A percentile compares a stretch with the other conserved stretches of the same genome.
Evolutionary conservation across 2,797 vertebrate genomes (phyloP).

Genomic region (Hozukius guyotensis): DNA sequence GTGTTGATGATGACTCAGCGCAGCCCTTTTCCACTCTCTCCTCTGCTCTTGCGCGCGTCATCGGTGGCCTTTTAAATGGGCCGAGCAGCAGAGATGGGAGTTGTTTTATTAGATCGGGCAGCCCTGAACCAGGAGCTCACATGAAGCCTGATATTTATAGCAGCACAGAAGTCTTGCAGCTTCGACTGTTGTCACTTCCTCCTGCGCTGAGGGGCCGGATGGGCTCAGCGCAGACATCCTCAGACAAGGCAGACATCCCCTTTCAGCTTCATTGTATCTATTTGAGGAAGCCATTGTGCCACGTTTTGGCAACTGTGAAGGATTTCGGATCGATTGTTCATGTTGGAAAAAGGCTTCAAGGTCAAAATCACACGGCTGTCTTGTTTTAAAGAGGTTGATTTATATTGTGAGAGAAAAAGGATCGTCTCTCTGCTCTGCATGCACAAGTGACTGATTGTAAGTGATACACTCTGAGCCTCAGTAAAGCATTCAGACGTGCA

Average conservation of each 20-base stretch:
- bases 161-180: slow-evolving; percentile 27
- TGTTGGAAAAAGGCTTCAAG: slow-evolving; percentile 36
- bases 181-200: slow-evolving; percentile 57
- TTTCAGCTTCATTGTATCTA: slow-evolving; percentile 63
- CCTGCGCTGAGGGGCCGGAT: slow-evolving; percentile 43
- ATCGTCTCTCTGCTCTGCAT: slow-evolving; percentile 38
- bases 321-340: slow-evolving; percentile 33
- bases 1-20: slow-evolving; percentile 74
- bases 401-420: slow-evolving; percentile 9
- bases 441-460: slow-evolving; percentile 39
- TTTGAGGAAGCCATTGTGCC: slow-evolving; percentile 53
- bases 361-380: slow-evolving; percentile 23
- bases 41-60: slow-evolving; percentile 50
- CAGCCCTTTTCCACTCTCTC: slow-evolving; percentile 54
- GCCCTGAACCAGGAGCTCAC: slow-evolving; percentile 53
- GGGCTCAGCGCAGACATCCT: slow-evolving; percentile 50
- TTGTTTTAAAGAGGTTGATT: slow-evolving; percentile 40
- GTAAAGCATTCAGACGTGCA: slow-evolving; percentile 12
- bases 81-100: slow-evolving; percentile 42
- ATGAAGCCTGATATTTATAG: slow-evolving; percentile 72
- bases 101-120: slow-evolving; percentile 70
- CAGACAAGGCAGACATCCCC: slow-evolving; percentile 40
- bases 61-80: slow-evolving; percentile 67
- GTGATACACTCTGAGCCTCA: slow-evolving; percentile 36
- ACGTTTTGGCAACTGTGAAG: slow-evolving; percentile 14